Evolutionary conservation across 2,888 invertebrate genomes (phyloP).

Genomic region (Phrixothrix hirtus): DNA sequence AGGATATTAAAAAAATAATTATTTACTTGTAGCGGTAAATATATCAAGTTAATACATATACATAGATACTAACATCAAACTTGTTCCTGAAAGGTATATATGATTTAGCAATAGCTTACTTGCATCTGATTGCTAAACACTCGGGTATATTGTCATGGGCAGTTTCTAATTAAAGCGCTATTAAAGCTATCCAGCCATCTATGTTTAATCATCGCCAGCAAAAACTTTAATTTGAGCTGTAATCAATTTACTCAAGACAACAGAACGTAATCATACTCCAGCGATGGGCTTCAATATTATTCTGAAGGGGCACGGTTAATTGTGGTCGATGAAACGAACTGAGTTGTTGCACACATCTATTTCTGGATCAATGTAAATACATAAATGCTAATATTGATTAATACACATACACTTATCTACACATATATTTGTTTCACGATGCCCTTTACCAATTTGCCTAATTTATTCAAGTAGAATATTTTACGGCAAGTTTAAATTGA

Average conservation of each 20-base stretch:
- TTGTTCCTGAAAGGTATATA: constrained; percentile 1
- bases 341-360: constrained; percentile 15
- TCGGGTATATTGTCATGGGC: constrained; percentile 35
- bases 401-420: not conserved
- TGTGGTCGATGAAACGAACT: constrained; percentile 26
- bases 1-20: constrained; percentile 47
- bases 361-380: constrained; percentile 15
- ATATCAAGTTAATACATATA: not conserved
- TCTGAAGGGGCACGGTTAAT: constrained; percentile 23
- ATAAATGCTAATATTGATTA: constrained; percentile 13
- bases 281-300: constrained; percentile 30
- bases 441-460: not conserved
- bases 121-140: constrained; percentile 32
- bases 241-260: constrained; percentile 56
- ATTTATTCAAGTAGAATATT: not conserved
- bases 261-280: constrained; percentile 49
- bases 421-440: constrained; percentile 2
- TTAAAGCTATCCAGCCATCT: constrained; percentile 39
- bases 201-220: constrained; percentile 52
- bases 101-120: constrained; percentile 13
- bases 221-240: constrained; percentile 55
- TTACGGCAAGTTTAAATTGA: too few species aligned
- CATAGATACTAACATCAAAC: too few species aligned
- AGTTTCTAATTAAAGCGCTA: constrained; percentile 52
- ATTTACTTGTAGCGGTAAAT: constrained; percentile 25